phyloP scores from a whole-genome alignment of 2,113 vertebrate genomes.

The Charina bottae region DNA sequence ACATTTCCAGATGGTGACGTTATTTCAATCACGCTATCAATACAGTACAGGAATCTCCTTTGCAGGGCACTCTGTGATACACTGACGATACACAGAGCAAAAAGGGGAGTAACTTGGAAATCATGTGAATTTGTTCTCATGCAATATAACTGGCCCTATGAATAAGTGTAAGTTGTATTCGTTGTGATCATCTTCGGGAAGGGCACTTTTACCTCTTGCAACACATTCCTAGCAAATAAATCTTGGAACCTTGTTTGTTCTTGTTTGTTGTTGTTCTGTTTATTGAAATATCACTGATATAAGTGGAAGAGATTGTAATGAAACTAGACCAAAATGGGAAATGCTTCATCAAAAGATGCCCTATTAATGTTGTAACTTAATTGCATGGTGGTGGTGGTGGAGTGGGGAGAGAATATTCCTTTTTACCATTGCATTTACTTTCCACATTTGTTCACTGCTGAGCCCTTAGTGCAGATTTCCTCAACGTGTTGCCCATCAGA shows the following conservation, averaged over 20 bases:
- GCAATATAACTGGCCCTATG: slow-evolving; percentile 64
- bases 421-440: slow-evolving; percentile 73
- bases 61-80: slow-evolving; percentile 63
- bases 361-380: slow-evolving; percentile 57
- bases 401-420: slow-evolving; percentile 36
- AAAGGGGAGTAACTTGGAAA: slow-evolving; percentile 48
- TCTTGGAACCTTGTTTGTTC: slow-evolving; percentile 71
- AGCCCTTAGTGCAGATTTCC: slow-evolving; percentile 70
- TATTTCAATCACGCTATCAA: slow-evolving; percentile 52
- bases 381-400: slow-evolving; percentile 6
- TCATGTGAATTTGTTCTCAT: slow-evolving; percentile 71
- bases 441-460: slow-evolving; percentile 82
- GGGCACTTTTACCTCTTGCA: slow-evolving; percentile 56
- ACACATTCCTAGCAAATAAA: slow-evolving; percentile 61
- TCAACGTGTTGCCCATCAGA: background rate
- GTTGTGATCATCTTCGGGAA: slow-evolving; percentile 41
- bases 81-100: slow-evolving; percentile 64
- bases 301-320: slow-evolving; percentile 52
- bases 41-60: slow-evolving; percentile 55
- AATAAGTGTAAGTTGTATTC: slow-evolving; percentile 66
- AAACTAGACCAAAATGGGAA: slow-evolving; percentile 68
- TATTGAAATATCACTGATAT: slow-evolving; percentile 46
- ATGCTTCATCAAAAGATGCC: slow-evolving; percentile 55
- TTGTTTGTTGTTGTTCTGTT: background rate
- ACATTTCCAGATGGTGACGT: slow-evolving; percentile 65